These are phyloP conservation scores for Argyra leucocephala DNA, from an alignment of 2,888 invertebrate species.

Conservation along the genomic window DNA sequence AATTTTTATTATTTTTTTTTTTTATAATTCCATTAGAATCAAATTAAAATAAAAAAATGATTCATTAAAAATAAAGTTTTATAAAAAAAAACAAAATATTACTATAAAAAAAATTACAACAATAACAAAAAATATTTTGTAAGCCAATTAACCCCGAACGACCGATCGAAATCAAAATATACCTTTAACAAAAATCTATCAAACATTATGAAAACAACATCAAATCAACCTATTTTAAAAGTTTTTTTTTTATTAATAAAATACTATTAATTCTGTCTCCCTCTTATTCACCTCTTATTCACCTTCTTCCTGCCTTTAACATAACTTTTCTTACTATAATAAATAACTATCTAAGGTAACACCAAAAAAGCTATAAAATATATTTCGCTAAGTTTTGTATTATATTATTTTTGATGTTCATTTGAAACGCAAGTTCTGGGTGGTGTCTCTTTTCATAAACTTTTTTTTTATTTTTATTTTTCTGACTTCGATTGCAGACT, in stretches of 20 bases:
- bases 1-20: background rate
- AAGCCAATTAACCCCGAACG: background rate
- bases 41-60: background rate
- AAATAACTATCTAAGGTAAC: too few relatives aligned
- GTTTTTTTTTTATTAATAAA: background rate
- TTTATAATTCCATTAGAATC: background rate
- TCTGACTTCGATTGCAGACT: too few relatives aligned
- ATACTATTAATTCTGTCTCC: too few relatives aligned
- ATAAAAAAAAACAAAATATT: background rate
- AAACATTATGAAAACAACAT: background rate
- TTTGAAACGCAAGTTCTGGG: constrained; percentile 6
- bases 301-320: too few relatives aligned
- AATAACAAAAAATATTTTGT: background rate
- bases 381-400: too few relatives aligned
- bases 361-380: too few relatives aligned
- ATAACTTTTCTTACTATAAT: too few relatives aligned
- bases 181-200: background rate
- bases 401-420: background rate
- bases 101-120: background rate
- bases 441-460: background rate
- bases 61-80: constrained; percentile 1
- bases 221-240: background rate
- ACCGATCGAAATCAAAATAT: background rate
- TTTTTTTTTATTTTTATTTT: too few relatives aligned
- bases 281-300: too few relatives aligned